Base-by-base conservation (phyloP, 2,888 invertebrate genomes). In the Hypercompe scribonia region DNA sequence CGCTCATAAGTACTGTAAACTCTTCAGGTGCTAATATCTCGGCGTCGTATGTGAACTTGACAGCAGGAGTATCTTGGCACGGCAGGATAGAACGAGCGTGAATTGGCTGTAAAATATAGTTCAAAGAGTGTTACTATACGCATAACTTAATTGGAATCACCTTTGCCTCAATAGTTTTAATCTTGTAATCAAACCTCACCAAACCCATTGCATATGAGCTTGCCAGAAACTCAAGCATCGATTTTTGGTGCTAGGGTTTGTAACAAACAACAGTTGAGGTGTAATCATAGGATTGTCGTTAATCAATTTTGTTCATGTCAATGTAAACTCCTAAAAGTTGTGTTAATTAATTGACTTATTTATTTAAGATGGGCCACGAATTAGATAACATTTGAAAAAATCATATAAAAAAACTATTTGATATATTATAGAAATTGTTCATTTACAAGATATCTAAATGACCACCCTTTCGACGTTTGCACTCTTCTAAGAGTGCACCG, bases 51-150 rank as follows among this genome's bases (percentile, higher is more conserved):
- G 98, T 97, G 81, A 97, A 97, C 94, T 99, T 99, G 0, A 99
- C 98, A 0, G 97, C 96, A 0, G 99, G 99, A 0, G 98, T 97
- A 95, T 99, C 99, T 95, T 99, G 99, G 88, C 99, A 99, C 0
- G 99, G 99, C 4, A 99, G 85, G 80, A 99, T 97, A 4, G 99
- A 98, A 64, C 99, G 97, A 0, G 98, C 98, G 94, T 99, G 98
- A 81, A 99, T 98, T 3, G 98, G 97, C 97, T 98, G 81, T 50
- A 69, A 68, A 68, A 66, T n/a, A 5, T 2, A 34, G 2, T 67
- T 67, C 3, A 28, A 28, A 31, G 7, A 65, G n/a, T 42, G 39
- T 54, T n/a, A 21, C 21, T 42, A 0, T 50, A 50, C 24, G 21
- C 21, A 50, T 24, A 24, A 50, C 2, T 21, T 50, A 58, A 58